phyloP scores from a whole-genome alignment of 2,888 invertebrate species.

The Ornithoptera alexandrae region DNA sequence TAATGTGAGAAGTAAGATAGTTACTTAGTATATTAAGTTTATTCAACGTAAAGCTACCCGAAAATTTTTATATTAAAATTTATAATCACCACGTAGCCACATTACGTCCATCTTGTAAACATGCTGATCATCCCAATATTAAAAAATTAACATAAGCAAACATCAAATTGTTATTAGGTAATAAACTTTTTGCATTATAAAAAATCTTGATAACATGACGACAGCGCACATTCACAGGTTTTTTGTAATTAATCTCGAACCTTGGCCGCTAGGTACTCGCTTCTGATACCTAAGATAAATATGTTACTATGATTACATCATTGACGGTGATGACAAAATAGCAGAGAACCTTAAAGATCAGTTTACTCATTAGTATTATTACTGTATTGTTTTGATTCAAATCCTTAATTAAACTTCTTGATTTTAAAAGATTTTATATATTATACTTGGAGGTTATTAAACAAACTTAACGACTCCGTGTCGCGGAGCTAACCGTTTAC shows the following conservation, averaged over 20 bases:
- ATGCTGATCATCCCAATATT: background rate
- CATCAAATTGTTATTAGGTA: background rate
- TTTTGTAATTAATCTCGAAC: conserved; percentile 24
- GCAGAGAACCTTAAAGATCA: conserved; percentile 42
- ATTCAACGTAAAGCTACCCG: background rate
- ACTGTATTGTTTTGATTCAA: conserved; percentile 41
- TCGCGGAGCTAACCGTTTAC: too few relatives aligned
- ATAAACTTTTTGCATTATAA: background rate
- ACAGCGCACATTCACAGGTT: conserved; percentile 14
- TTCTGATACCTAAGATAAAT: conserved; percentile 25
- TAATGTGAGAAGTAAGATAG: too few relatives aligned
- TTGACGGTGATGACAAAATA: conserved; percentile 43
- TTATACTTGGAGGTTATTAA: background rate
- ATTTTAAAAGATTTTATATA: background rate
- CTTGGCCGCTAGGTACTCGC: conserved; percentile 23
- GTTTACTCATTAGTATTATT: conserved; percentile 44
- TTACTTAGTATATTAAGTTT: background rate
- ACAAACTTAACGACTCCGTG: too few relatives aligned
- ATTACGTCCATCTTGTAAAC: background rate
- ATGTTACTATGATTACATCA: conserved; percentile 42
- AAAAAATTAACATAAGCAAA: background rate
- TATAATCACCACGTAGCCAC: too few relatives aligned
- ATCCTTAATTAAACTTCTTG: conserved; percentile 1
- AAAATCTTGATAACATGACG: background rate
- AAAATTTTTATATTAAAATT: background rate